Evolutionary conservation across 2,113 vertebrate species (phyloP).

Genomic region (Sula dactylatra): DNA sequence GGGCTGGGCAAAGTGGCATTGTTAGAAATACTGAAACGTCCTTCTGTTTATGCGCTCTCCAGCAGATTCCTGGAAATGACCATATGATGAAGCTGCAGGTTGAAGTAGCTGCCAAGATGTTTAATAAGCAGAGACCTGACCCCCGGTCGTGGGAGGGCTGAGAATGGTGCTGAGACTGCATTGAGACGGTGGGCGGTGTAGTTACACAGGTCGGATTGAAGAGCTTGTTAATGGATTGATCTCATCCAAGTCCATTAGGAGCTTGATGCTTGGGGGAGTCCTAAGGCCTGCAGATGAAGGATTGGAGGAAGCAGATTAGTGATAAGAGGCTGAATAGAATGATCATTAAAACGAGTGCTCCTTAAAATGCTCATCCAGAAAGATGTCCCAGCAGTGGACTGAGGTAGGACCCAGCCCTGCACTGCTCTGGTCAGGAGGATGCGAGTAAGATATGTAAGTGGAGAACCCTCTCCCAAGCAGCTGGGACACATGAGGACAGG

Average conservation of each 20-base stretch:
- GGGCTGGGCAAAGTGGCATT: not conserved
- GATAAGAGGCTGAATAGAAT: not conserved
- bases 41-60: not conserved
- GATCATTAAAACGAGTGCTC: not conserved
- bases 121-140: conserved; percentile 11
- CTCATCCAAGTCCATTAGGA: conserved; percentile 36
- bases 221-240: conserved; percentile 31
- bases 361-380: not conserved
- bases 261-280: not conserved
- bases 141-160: not conserved
- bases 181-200: not conserved
- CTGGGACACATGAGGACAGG: not conserved
- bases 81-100: not conserved
- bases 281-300: not conserved
- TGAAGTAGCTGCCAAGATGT: not conserved
- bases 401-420: not conserved
- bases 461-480: not conserved
- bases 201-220: not conserved
- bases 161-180: not conserved
- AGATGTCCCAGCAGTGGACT: not conserved
- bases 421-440: not conserved
- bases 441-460: not conserved
- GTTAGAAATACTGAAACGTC: not conserved
- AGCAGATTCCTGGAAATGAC: not conserved
- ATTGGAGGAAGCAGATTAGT: not conserved